Conservation (phyloP, 2,888 invertebrate species). For the Tupiocoris notatus region DNA sequence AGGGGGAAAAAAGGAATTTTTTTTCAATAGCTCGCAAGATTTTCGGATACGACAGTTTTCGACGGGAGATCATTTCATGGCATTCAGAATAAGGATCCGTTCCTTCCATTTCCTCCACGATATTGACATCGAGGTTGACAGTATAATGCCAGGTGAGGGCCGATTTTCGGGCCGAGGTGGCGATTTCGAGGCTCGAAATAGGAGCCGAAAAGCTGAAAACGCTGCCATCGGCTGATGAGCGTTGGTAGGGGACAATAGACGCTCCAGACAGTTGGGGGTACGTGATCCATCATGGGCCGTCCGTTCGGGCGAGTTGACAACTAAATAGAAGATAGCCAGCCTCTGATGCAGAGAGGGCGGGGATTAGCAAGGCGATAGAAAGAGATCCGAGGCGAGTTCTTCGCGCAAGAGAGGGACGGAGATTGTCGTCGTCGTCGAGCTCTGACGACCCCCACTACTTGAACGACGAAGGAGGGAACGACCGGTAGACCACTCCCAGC, state of each 20-base stretch:
- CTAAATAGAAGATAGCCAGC: constrained; percentile 48
- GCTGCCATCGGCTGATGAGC: constrained; percentile 6
- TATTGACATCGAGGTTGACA: no score
- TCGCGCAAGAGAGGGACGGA: background rate
- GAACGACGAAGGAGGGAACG: background rate
- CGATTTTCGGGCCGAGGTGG: constrained; percentile 30
- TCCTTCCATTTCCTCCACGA: no score
- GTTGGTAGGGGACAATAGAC: background rate
- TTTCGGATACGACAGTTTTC: no score
- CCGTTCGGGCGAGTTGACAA: constrained; percentile 46
- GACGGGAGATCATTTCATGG: no score
- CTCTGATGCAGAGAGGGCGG: constrained; percentile 36
- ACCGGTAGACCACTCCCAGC: background rate
- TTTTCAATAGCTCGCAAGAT: no score
- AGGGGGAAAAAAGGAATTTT: no score
- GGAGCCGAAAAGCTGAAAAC: background rate
- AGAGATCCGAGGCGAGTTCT: constrained; percentile 17
- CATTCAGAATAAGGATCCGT: no score
- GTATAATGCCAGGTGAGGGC: constrained; percentile 31
- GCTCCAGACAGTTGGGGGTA: constrained; percentile 1
- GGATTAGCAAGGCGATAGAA: no score
- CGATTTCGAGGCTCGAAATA: constrained; percentile 25
- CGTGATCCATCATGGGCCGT: constrained; percentile 48
- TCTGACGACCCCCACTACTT: background rate
- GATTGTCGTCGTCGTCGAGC: background rate